A percentile compares a stretch with the other conserved stretches of the same genome.
These are phyloP conservation scores for Metallyticus violacea DNA, from an alignment of 2,888 invertebrate species.

Conservation along the genomic window DNA sequence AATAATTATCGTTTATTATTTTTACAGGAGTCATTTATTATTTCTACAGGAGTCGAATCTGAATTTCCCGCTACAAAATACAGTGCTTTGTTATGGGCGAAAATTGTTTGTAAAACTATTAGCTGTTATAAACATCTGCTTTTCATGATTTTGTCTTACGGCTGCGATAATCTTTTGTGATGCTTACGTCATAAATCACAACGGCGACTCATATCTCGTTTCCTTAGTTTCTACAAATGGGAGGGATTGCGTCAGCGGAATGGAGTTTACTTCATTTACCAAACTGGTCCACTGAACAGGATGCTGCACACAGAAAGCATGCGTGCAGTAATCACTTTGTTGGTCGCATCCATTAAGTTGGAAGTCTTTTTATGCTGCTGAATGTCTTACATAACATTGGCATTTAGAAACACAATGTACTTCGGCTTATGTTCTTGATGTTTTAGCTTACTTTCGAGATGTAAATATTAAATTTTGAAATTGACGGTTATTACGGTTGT, in stretches of 20 bases:
- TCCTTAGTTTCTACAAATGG: neutral
- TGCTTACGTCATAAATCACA: neutral
- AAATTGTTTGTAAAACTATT: no score
- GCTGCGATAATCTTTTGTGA: neutral
- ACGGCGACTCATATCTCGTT: neutral
- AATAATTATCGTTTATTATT: no score
- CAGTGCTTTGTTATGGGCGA: no score
- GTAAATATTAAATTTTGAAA: no score
- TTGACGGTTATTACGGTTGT: no score
- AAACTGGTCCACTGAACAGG: neutral
- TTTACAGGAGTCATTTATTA: no score
- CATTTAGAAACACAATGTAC: neutral
- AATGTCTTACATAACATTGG: neutral
- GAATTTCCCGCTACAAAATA: no score
- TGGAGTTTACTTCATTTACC: neutral
- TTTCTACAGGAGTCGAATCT: no score
- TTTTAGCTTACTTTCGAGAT: no score
- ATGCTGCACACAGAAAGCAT: neutral
- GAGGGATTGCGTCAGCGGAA: neutral
- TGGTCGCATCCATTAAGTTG: neutral
- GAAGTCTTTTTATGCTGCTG: neutral
- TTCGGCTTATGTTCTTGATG: no score
- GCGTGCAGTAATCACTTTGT: neutral
- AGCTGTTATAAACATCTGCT: no score
- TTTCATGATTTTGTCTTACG: neutral